phyloP scores from a whole-genome alignment of 1,140 invertebrate species.

The Octopus bimaculoides region DNA sequence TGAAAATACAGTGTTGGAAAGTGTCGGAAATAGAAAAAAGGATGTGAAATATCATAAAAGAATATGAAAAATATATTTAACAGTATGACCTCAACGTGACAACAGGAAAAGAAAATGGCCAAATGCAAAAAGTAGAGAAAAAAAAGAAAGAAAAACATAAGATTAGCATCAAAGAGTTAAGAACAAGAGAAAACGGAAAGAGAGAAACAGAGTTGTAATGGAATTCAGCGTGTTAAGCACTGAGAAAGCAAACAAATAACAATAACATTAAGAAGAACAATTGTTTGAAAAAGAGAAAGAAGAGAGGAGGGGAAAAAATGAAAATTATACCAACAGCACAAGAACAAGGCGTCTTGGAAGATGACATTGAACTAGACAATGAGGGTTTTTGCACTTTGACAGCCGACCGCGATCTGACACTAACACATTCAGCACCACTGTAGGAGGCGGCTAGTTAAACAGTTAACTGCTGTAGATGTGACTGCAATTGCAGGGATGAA shows the following conservation, averaged over 20 bases:
- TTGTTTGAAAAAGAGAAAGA: not conserved
- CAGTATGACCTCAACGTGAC: no score
- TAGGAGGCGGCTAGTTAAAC: not conserved
- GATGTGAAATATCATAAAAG: no score
- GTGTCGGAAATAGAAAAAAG: no score
- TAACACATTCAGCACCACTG: not conserved
- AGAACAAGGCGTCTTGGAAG: slow-evolving; percentile 4
- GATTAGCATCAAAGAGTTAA: not conserved
- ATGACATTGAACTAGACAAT: slow-evolving; percentile 1
- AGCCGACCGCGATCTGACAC: not conserved
- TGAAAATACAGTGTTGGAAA: no score
- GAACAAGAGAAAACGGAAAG: not conserved
- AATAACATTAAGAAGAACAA: not conserved
- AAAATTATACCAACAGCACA: not conserved
- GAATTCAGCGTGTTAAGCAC: not conserved
- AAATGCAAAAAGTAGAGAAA: not conserved
- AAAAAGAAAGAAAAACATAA: not conserved
- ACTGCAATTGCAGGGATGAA: not conserved
- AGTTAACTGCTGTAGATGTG: not conserved
- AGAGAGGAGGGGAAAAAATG: not conserved
- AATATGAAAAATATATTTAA: no score
- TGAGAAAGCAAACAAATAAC: not conserved
- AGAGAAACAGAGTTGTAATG: not conserved
- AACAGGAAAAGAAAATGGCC: no score
- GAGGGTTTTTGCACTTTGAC: not conserved